These are phyloP conservation scores for Dyspetes luteomarginatus DNA, from an alignment of 2,888 invertebrate genomes.

Conservation along the genomic window DNA sequence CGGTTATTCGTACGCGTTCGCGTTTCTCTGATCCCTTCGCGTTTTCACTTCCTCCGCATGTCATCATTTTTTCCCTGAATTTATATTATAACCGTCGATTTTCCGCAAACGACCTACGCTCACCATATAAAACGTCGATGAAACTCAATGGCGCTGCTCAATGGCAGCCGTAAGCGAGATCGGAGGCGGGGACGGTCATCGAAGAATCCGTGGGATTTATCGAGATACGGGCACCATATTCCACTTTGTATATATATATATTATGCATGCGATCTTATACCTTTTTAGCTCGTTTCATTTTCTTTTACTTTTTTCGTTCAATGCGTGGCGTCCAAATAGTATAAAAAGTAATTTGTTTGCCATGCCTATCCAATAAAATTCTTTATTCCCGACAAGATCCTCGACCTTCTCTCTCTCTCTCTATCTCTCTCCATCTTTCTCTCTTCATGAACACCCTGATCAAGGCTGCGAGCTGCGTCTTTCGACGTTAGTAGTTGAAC, in stretches of 20 bases:
- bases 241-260: slow-evolving; percentile 17
- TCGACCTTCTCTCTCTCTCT: slow-evolving; percentile 54
- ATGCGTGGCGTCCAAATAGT: slow-evolving; percentile 33
- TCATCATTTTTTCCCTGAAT: slow-evolving; percentile 60
- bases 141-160: too few relatives aligned
- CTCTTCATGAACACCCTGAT: slow-evolving; percentile 43
- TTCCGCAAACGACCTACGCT: slow-evolving; percentile 45
- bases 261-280: slow-evolving; percentile 23
- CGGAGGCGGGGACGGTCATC: slow-evolving; percentile 26
- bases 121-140: slow-evolving; percentile 29
- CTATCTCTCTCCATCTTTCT: slow-evolving; percentile 14
- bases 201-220: slow-evolving; percentile 55
- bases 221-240: slow-evolving; percentile 40
- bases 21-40: slow-evolving; percentile 34
- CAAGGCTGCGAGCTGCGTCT: slow-evolving; percentile 47
- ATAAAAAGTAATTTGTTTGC: slow-evolving; percentile 57
- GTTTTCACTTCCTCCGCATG: slow-evolving; percentile 19
- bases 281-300: neutral
- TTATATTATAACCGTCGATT: slow-evolving; percentile 51
- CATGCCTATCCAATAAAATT: slow-evolving; percentile 53
- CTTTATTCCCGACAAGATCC: slow-evolving; percentile 54
- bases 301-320: slow-evolving; percentile 18
- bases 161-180: too few relatives aligned
- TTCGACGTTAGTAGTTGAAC: slow-evolving; percentile 36
- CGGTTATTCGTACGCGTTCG: slow-evolving; percentile 56